Base-by-base conservation (phyloP, 1,140 invertebrate species). In the Gryon sp. region DNA sequence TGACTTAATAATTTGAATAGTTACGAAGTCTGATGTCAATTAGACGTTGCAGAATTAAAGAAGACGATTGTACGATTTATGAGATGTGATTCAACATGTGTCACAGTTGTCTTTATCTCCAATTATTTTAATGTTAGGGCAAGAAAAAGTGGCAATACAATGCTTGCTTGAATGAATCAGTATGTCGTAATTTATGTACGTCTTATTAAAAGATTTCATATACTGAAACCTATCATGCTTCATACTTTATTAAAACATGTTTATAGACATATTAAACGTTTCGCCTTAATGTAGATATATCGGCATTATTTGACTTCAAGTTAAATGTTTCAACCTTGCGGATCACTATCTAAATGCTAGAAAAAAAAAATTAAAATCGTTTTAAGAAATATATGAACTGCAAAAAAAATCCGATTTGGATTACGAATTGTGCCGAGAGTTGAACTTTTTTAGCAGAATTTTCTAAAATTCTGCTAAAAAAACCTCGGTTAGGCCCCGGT, bases 241-340 rank as follows among this genome's bases (percentile, higher is more conserved):
- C 41, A 46, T 53, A 52, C 48, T 62, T 57, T 62, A 46, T 60
- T 72, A 22, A 5, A 46, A 19, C 12, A 63, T 72, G 70, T 77
- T 77, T 77, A 62, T 55, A 77, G 65, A 65, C 50, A 26, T 30
- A 41, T 41, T 63, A 70, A 76, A 72, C 15, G 57, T 63, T n/a
- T n/a, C 41, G 12, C 5, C 20, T 48, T 63, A 72, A 72, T 50
- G 57, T 46, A 63, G 57, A 72, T 55, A 72, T 55, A 63, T 72
- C 30, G 24, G 32, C 32, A 28, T 40, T 32, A 20, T 72, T 72
- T 72, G 68, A 72, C 68, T 62, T 34, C 0, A 34, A 55, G 68
- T 72, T 59, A 63, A 72, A 57, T 57, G 32, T 62, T 72, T 48
- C 16, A 40, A n/a, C n/a, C n/a, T n/a, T n/a, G n/a, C n/a, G n/a